A percentile compares a stretch with the other conserved stretches of the same genome.
Evolutionary conservation across 2,113 vertebrate genomes (phyloP).

Genomic region (Datnioides undecimradiatus): DNA sequence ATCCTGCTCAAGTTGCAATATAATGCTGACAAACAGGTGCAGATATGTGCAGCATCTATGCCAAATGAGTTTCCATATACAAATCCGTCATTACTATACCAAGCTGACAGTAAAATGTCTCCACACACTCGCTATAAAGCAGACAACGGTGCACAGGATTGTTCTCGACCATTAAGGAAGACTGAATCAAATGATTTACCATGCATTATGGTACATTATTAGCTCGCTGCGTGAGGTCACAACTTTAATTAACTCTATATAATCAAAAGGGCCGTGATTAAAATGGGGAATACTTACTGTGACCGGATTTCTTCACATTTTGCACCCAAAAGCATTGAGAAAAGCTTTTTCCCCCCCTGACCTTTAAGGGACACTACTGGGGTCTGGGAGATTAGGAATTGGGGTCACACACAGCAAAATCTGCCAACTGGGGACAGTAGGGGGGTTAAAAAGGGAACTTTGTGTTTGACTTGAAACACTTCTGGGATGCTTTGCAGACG

Average conservation of each 20-base stretch:
- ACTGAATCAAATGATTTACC: slow-evolving; percentile 45
- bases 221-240: slow-evolving; percentile 37
- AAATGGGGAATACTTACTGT: slow-evolving; percentile 84
- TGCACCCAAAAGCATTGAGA: slow-evolving; percentile 65
- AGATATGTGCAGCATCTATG: not conserved
- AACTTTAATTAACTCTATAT: slow-evolving; percentile 31
- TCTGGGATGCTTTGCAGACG: slow-evolving; percentile 86
- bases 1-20: not conserved
- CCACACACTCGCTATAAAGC: not conserved
- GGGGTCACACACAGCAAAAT: slow-evolving; percentile 47
- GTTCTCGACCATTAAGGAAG: not conserved
- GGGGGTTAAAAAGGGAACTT: slow-evolving; percentile 67
- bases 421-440: slow-evolving; percentile 68
- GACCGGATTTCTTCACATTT: slow-evolving; percentile 78
- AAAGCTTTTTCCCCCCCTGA: slow-evolving; percentile 23
- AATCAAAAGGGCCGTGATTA: slow-evolving; percentile 73
- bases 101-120: slow-evolving; percentile 3
- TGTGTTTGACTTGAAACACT: slow-evolving; percentile 80
- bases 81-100: not conserved
- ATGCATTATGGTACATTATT: slow-evolving; percentile 61
- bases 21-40: not conserved
- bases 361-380: slow-evolving; percentile 41
- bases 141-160: slow-evolving; percentile 29
- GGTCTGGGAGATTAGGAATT: slow-evolving; percentile 35
- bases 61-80: not conserved